phyloP scores from a whole-genome alignment of 2,113 vertebrate genomes.

The Caranx melampygus region DNA sequence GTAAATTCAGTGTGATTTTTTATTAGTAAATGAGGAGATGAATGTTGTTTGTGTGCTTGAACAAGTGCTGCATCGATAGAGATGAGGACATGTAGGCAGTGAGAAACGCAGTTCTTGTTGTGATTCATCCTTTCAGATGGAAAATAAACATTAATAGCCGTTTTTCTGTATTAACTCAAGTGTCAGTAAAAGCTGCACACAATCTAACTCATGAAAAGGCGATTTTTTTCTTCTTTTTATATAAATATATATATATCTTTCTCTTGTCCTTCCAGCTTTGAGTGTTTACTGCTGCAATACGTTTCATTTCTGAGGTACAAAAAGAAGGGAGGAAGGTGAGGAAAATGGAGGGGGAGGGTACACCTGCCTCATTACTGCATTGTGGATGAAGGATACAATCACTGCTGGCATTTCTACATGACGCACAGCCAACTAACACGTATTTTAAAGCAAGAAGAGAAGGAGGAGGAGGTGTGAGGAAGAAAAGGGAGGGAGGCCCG shows the following conservation, averaged over 20 bases:
- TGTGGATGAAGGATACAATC: conserved; percentile 77
- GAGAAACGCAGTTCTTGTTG: conserved; percentile 29
- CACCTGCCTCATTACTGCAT: conserved; percentile 76
- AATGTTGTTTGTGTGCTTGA: conserved; percentile 50
- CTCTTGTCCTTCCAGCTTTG: conserved; percentile 48
- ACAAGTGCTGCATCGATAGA: conserved; percentile 22
- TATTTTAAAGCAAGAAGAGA: conserved; percentile 69
- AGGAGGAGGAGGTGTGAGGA: conserved; percentile 62
- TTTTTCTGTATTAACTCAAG: conserved; percentile 44
- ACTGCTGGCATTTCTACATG: conserved; percentile 78
- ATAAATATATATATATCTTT: conserved; percentile 20
- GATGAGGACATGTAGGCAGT: conserved; percentile 14
- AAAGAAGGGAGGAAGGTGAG: conserved; percentile 51
- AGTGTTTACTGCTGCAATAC: conserved; percentile 61
- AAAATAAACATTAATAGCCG: conserved; percentile 45
- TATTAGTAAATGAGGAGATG: conserved; percentile 61
- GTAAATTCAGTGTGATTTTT: conserved; percentile 37
- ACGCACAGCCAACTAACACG: conserved; percentile 71
- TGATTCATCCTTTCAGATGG: conserved; percentile 40
- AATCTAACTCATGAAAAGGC: conserved; percentile 54
- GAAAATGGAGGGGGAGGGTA: conserved; percentile 60
- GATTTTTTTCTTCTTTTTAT: conserved; percentile 52
- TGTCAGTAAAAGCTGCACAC: conserved; percentile 49
- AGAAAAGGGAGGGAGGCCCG: conserved; percentile 45
- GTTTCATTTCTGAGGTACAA: conserved; percentile 60